Evolutionary conservation across 2,113 vertebrate genomes (phyloP).

Genomic region (Polyodon spathula): DNA sequence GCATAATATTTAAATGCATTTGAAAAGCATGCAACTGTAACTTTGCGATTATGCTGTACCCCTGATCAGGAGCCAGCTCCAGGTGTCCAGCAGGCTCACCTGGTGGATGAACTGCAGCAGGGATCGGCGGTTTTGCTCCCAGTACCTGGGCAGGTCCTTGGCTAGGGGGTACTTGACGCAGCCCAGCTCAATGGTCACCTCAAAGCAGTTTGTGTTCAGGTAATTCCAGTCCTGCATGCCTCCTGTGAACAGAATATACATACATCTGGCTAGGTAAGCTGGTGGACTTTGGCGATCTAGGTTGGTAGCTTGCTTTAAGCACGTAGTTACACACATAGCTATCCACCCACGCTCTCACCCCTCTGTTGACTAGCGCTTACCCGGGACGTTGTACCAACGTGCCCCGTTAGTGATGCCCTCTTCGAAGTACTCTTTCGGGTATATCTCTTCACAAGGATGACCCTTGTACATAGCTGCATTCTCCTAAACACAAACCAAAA

Average conservation of each 20-base stretch:
- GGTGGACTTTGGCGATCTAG: too few relatives aligned
- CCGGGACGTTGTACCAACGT: constrained; percentile 87
- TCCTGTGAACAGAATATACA: constrained; percentile 49
- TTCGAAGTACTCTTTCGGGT: constrained; percentile 70
- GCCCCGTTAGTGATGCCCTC: constrained; percentile 96
- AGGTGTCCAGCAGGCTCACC: constrained; percentile 61
- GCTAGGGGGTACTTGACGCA: constrained; percentile 84
- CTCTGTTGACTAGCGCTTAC: constrained; percentile 44
- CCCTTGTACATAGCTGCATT: constrained; percentile 81
- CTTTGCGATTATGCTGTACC: too few relatives aligned
- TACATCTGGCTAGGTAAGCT: neutral
- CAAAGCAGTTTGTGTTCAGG: constrained; percentile 92
- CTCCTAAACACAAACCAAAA: constrained; percentile 54
- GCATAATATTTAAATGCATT: too few relatives aligned
- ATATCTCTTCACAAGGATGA: constrained; percentile 74
- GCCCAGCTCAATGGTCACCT: constrained; percentile 91
- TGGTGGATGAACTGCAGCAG: constrained; percentile 87
- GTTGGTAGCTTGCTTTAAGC: too few relatives aligned
- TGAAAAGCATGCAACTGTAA: too few relatives aligned
- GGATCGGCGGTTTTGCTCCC: constrained; percentile 77
- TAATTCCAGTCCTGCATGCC: constrained; percentile 99
- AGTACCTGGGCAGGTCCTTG: constrained; percentile 72
- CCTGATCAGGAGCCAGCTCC: too few relatives aligned
- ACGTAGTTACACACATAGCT: neutral
- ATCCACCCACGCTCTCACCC: neutral